Base-by-base conservation (phyloP, 2,797 vertebrate species). In the Enteromius unitaeniatus region DNA sequence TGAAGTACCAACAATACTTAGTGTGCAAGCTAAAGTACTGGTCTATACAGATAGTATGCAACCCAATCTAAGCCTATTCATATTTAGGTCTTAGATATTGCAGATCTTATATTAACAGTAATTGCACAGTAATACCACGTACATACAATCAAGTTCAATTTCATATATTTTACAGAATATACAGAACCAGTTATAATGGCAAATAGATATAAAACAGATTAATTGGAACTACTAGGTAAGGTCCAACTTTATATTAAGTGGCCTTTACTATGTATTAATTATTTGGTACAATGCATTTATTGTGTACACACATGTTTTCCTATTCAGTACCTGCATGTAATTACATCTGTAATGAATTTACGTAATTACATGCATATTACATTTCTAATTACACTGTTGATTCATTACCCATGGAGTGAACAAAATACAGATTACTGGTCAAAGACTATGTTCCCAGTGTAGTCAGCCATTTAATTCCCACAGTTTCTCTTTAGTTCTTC, bases 331-430 rank as follows among this genome's bases (percentile, higher is more conserved):
- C 10, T 42, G 40, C 40, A 42, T 42, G 40, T 42, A 42, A 42
- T 42, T 11, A 42, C 40, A 40, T 40, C 40, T 40, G 40, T 40
- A 40, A 40, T 40, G 40, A 40, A 40, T 40, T 40, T 40, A 9
- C 8, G 40, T 40, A 40, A 40, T 40, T 40, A 40, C 37, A 37
- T 37, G 37, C 37, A 37, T 37, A 37, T 37, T 7, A 37, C 40
- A 42, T 42, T 42, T 42, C 10, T 42, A 42, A 11, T 42, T 42
- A 42, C 40, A 11, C 9, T 42, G 40, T 42, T 42, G 40, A 42
- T 42, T 8, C 40, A 42, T 42, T 11, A 42, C 40, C 40, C 40
- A 42, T 42, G 76, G 82, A 86, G 79, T 84, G 84, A 86, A 42
- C 3, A n/a, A 83, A 85, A 78, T 55, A 79, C 19, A n/a, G 0